Evolutionary conservation across 2,797 vertebrate species (phyloP).

Genomic region (Helostoma temminkii): DNA sequence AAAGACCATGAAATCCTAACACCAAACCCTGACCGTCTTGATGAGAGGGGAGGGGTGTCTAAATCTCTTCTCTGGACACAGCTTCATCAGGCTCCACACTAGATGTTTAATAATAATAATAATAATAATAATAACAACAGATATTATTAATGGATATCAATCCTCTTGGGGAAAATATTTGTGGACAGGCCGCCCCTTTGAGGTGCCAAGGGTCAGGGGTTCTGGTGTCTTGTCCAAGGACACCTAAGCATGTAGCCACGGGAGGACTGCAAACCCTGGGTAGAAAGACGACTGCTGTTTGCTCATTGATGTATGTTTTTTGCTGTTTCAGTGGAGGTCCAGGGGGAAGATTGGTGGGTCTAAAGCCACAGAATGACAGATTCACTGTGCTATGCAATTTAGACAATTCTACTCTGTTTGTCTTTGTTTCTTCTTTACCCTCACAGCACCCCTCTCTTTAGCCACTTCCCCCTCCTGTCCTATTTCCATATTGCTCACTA

Average conservation of each 20-base stretch:
- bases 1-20: slow-evolving; percentile 14
- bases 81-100: slow-evolving; percentile 28
- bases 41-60: slow-evolving; percentile 31
- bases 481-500: slow-evolving; percentile 11
- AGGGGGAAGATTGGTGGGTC: slow-evolving; percentile 37
- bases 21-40: slow-evolving; percentile 22
- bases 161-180: too few relatives aligned
- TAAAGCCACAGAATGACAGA: slow-evolving; percentile 59
- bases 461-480: neutral
- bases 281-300: too few relatives aligned
- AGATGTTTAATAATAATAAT: too few relatives aligned
- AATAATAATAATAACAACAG: too few relatives aligned
- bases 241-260: too few relatives aligned
- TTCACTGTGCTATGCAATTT: slow-evolving; percentile 35
- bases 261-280: too few relatives aligned
- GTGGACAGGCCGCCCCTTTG: too few relatives aligned
- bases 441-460: neutral
- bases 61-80: slow-evolving; percentile 24
- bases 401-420: slow-evolving; percentile 40
- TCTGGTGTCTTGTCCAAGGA: too few relatives aligned
- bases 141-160: too few relatives aligned
- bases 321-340: slow-evolving; percentile 46
- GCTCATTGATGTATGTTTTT: slow-evolving; percentile 51
- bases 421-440: slow-evolving; percentile 30
- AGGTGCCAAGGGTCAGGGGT: too few relatives aligned